These are phyloP conservation scores for Sternarchorhynchus goeldii DNA, from an alignment of 2,797 vertebrate genomes.

Conservation along the genomic window DNA sequence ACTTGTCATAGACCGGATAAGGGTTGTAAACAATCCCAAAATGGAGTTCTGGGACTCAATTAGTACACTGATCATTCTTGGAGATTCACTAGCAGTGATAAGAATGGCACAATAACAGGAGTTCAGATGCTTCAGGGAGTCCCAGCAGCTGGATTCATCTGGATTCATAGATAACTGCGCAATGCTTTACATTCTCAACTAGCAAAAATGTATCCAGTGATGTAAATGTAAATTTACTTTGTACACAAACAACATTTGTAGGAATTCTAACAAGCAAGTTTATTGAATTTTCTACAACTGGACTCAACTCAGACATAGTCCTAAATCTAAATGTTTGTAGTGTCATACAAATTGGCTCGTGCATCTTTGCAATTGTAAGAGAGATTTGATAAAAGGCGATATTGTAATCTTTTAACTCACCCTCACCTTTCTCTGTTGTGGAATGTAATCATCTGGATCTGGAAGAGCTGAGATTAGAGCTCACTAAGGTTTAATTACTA, in stretches of 20 bases:
- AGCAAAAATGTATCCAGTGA: background rate
- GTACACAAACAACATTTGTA: no score
- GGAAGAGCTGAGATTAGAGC: no score
- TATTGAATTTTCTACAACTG: no score
- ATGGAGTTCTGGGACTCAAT: constrained; percentile 54
- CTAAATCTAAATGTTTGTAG: no score
- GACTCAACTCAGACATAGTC: no score
- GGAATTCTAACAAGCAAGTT: no score
- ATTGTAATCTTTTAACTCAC: no score
- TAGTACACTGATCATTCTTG: constrained; percentile 50
- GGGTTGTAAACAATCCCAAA: constrained; percentile 52
- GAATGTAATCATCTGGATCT: background rate
- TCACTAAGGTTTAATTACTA: no score
- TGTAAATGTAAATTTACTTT: background rate
- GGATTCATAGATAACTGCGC: constrained; percentile 36
- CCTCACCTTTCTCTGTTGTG: background rate
- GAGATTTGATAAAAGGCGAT: no score
- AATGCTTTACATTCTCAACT: background rate
- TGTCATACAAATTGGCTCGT: no score
- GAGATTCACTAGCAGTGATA: constrained; percentile 47
- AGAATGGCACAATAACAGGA: constrained; percentile 40
- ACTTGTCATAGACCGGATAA: constrained; percentile 53
- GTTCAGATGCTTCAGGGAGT: constrained; percentile 32
- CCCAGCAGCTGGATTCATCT: constrained; percentile 25
- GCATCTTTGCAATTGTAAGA: no score